Percentiles rank a stretch among this genome's conserved stretches.
phyloP scores from a whole-genome alignment of 2,888 invertebrate species.

The Scaptomyza reducta region DNA sequence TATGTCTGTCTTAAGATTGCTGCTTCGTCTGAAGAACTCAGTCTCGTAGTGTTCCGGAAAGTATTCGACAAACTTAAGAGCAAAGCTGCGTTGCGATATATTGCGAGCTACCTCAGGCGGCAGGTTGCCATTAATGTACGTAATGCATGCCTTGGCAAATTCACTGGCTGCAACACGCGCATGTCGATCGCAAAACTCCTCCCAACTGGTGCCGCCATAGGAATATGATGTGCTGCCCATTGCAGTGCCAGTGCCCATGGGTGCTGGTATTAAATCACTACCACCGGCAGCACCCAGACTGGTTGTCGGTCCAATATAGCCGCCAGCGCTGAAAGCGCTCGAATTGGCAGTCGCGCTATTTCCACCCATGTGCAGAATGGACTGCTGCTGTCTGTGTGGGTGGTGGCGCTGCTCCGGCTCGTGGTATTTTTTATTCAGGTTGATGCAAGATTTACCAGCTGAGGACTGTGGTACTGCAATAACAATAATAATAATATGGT shows the following conservation, averaged over 20 bases:
- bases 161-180: constrained; percentile 93
- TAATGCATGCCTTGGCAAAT: constrained; percentile 94
- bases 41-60: constrained; percentile 94
- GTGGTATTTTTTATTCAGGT: constrained; percentile 50
- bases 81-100: constrained; percentile 91
- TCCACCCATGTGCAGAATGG: constrained; percentile 73
- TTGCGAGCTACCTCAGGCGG: constrained; percentile 88
- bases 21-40: constrained; percentile 88
- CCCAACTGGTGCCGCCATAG: constrained; percentile 88
- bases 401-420: constrained; percentile 39
- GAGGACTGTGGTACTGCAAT: constrained; percentile 28
- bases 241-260: constrained; percentile 67
- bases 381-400: constrained; percentile 47
- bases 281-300: constrained; percentile 65
- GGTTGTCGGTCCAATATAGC: constrained; percentile 81
- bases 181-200: constrained; percentile 94
- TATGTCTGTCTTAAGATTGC: constrained; percentile 84
- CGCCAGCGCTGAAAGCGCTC: constrained; percentile 79
- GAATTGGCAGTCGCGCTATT: constrained; percentile 74
- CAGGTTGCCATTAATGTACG: constrained; percentile 89
- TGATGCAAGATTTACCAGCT: constrained; percentile 59
- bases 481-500: too few species aligned
- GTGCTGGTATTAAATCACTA: constrained; percentile 79
- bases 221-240: constrained; percentile 53
- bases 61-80: constrained; percentile 92